phyloP scores from a whole-genome alignment of 2,888 invertebrate species.

The Leptinotarsa juncta region DNA sequence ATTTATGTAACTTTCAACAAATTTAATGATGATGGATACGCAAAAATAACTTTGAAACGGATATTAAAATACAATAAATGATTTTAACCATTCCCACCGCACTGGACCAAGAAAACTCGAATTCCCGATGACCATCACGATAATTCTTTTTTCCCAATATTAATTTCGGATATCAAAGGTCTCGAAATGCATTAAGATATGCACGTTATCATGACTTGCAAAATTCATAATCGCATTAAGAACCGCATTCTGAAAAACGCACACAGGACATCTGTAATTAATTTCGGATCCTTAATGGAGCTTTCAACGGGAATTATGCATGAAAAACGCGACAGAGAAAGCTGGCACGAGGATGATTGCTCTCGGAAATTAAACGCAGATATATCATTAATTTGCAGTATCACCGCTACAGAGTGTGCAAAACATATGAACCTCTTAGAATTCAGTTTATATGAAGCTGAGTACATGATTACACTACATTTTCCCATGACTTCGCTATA shows the following conservation, averaged over 20 bases:
- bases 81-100: neutral
- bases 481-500: too few relatives aligned
- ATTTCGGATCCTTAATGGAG: constrained; percentile 28
- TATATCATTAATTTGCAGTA: constrained; percentile 3
- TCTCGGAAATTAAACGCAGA: neutral
- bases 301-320: constrained; percentile 24
- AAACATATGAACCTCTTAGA: neutral
- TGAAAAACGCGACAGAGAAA: constrained; percentile 23
- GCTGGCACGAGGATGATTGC: constrained; percentile 17
- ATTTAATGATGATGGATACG: too few relatives aligned
- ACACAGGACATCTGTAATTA: constrained; percentile 35
- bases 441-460: too few relatives aligned
- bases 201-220: constrained; percentile 39
- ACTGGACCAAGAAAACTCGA: constrained; percentile 1
- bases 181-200: constrained; percentile 32
- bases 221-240: constrained; percentile 36
- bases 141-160: constrained; percentile 12
- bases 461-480: too few relatives aligned
- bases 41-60: too few relatives aligned
- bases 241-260: constrained; percentile 35
- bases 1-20: too few relatives aligned
- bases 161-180: constrained; percentile 20
- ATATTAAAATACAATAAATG: neutral
- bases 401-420: neutral
- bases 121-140: constrained; percentile 5